Evolutionary conservation across 2,888 invertebrate genomes (phyloP), one percentile per base, ranked within the genome.

Genomic region (Hesperia comma): DNA sequence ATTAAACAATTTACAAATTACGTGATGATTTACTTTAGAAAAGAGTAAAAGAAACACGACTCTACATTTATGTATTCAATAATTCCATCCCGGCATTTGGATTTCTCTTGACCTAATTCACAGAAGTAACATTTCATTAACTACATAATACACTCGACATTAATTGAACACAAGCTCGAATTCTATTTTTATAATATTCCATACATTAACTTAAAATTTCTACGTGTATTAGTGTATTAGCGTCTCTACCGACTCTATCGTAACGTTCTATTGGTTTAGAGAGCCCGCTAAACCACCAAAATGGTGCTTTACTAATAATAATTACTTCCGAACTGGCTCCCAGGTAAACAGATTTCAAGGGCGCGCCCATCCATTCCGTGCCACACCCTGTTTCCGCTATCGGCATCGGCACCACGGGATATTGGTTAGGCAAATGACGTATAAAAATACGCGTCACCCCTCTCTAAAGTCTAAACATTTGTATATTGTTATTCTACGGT

Each of bases 311-410:
- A 26, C 32, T 53, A 53, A 71, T 72, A 79, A 83, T 83, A 81
- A 79, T 79, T 77, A 82, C 82, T 84, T 90, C 87, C 88, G 87
- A 85, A 70, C 64, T 70, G 51, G 71, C 84, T 75, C 77, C 75
- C 78, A 83, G 82, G 84, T 74, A 75, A 81, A 75, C 70, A 76
- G 75, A 73, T 74, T 80, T 86, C 88, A 89, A 90, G 89, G 89
- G 87, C 90, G 79, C 86, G 78, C 89, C 89, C 86, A 86, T 77
- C 89, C 86, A 86, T 77, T 83, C 86, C 87, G 83, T 86, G 84
- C 91, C 90, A 58, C 57, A 53, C 88, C 77, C 57, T 55, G 82
- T 81, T 90, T 92, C 92, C 92, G 91, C 79, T 88, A 78, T 56
- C 17, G 21, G 21, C 53, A 37, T 56, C 15, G 21, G 21, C 58